Percentiles rank a stretch among this genome's conserved stretches.
Evolutionary conservation across 2,113 vertebrate genomes (phyloP).

Genomic region (Antennarius striatus): DNA sequence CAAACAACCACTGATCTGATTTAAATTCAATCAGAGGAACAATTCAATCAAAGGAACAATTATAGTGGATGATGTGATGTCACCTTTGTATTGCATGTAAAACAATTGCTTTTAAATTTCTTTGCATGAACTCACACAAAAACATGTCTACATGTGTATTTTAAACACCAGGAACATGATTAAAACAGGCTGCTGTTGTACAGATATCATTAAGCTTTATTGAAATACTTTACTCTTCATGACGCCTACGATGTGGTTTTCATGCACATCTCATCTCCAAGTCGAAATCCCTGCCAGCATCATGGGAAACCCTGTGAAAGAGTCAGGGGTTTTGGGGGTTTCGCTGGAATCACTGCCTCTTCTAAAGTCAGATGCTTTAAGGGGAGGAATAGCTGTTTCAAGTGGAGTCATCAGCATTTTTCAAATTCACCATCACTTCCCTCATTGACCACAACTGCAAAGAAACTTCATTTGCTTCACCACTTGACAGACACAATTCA

Average conservation of each 20-base stretch:
- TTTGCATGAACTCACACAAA: not conserved
- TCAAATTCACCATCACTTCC: conserved; percentile 70
- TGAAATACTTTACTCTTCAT: not conserved
- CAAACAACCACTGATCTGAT: conserved; percentile 39
- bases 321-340: not conserved
- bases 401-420: conserved; percentile 76
- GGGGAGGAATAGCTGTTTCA: conserved; percentile 49
- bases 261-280: not conserved
- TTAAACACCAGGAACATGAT: no score
- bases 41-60: conserved; percentile 8
- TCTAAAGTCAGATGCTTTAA: conserved; percentile 42
- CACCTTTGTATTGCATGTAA: conserved; percentile 19
- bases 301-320: conserved; percentile 19
- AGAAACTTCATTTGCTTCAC: conserved; percentile 49
- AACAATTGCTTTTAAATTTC: conserved; percentile 21
- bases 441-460: conserved; percentile 68
- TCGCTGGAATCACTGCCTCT: conserved; percentile 39
- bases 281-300: conserved; percentile 35
- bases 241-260: no score
- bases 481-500: conserved; percentile 61
- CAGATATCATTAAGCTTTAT: no score
- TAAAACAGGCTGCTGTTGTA: no score
- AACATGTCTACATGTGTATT: no score
- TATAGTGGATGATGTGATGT: conserved; percentile 12
- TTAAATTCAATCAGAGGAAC: conserved; percentile 40